Conservation (phyloP, 2,888 invertebrate genomes). For the Cordylochernes scorpioides region DNA sequence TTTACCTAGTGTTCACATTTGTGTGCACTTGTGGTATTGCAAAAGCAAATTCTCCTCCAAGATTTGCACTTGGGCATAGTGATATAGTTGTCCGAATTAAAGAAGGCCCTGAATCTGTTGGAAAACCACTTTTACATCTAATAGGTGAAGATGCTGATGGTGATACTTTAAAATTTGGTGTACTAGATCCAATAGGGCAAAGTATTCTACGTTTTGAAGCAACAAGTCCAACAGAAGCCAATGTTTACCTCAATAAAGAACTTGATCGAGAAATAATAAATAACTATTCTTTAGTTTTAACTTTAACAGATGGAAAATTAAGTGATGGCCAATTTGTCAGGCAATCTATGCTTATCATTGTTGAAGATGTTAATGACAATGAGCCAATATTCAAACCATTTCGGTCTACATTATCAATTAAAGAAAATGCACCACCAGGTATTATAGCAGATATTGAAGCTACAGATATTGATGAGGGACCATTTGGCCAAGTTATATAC, state of each 20-base stretch:
- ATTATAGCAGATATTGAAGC: slow-evolving; percentile 48
- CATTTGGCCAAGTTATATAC: slow-evolving; percentile 71
- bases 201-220: slow-evolving; percentile 59
- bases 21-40: too few relatives aligned
- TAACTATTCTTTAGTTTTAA: slow-evolving; percentile 40
- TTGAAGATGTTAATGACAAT: slow-evolving; percentile 78
- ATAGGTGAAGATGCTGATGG: slow-evolving; percentile 60
- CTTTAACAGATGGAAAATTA: slow-evolving; percentile 58
- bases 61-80: too few relatives aligned
- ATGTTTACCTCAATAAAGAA: slow-evolving; percentile 59
- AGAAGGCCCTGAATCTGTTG: too few relatives aligned
- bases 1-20: too few relatives aligned
- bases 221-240: slow-evolving; percentile 49
- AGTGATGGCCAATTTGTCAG: slow-evolving; percentile 40
- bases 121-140: slow-evolving; percentile 35
- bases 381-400: slow-evolving; percentile 57
- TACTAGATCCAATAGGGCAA: slow-evolving; percentile 41
- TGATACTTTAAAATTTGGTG: slow-evolving; percentile 51
- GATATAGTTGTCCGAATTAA: too few relatives aligned
- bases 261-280: slow-evolving; percentile 54
- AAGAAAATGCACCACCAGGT: slow-evolving; percentile 41
- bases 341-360: slow-evolving; percentile 41
- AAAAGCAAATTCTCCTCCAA: too few relatives aligned
- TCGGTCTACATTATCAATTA: slow-evolving; percentile 48
- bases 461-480: slow-evolving; percentile 63